phyloP scores from a whole-genome alignment of 2,797 vertebrate species.

The Enteromius argenteus region DNA sequence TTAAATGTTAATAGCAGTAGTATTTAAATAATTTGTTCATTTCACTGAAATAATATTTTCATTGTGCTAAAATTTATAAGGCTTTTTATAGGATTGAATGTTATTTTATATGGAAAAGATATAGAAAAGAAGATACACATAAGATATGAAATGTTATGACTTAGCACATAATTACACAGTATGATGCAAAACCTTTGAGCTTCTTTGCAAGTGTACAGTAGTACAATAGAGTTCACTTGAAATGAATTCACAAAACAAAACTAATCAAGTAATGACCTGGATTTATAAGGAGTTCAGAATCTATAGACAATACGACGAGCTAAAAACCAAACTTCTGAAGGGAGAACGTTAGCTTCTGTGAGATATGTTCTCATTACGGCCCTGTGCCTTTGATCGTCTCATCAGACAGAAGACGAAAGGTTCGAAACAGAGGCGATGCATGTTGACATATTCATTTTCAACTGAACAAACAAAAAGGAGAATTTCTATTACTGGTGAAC shows the following conservation, averaged over 20 bases:
- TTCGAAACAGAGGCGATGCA: conserved; percentile 36
- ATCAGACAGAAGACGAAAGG: conserved; percentile 9
- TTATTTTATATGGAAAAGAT: background rate
- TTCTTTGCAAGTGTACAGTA: background rate
- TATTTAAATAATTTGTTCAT: background rate
- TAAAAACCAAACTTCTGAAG: background rate
- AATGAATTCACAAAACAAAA: conserved; percentile 23
- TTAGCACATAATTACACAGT: conserved; percentile 13
- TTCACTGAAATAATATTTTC: background rate
- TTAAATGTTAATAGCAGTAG: background rate
- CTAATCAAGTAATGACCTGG: conserved; percentile 17
- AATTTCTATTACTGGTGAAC: background rate
- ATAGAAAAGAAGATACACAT: background rate
- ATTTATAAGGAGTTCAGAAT: conserved; percentile 1
- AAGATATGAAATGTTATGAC: conserved; percentile 10
- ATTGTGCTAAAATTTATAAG: background rate
- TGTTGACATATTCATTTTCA: conserved; percentile 20
- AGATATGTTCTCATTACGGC: conserved; percentile 33
- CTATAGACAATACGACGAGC: conserved; percentile 2
- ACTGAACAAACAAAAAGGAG: conserved; percentile 17
- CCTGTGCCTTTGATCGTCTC: conserved; percentile 36
- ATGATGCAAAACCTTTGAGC: background rate
- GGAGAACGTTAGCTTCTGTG: conserved; percentile 23
- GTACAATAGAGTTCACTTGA: background rate
- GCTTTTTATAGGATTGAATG: background rate